These are phyloP conservation scores for Brachionichthys hirsutus DNA, from an alignment of 2,113 vertebrate genomes.

Conservation along the genomic window DNA sequence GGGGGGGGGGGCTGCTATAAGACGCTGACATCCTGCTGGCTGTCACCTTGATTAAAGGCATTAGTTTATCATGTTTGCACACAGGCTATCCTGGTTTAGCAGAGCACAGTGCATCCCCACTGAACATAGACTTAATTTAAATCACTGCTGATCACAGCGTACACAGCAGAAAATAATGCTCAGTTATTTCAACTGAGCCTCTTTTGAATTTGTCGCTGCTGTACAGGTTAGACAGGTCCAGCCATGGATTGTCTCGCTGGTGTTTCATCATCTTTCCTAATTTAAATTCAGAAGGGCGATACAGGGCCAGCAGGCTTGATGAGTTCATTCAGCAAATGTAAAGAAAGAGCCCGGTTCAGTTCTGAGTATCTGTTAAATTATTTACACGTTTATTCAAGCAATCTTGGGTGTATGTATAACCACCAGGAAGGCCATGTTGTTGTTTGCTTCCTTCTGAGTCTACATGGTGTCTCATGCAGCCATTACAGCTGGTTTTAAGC, in stretches of 20 bases:
- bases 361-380: too few species aligned
- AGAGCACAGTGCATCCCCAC: slow-evolving; percentile 4
- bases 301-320: not conserved
- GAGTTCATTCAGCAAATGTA: slow-evolving; percentile 2
- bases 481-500: too few species aligned
- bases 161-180: slow-evolving; percentile 5
- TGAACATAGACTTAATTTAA: slow-evolving; percentile 4
- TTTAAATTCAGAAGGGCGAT: not conserved
- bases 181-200: slow-evolving; percentile 4
- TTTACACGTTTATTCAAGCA: too few species aligned
- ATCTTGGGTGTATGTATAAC: too few species aligned
- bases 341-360: not conserved
- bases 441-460: too few species aligned
- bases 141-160: slow-evolving; percentile 15
- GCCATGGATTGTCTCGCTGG: not conserved
- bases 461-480: too few species aligned
- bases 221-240: not conserved
- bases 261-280: slow-evolving; percentile 1
- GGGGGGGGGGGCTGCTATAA: not conserved
- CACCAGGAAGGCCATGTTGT: too few species aligned
- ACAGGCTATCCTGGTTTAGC: slow-evolving; percentile 19
- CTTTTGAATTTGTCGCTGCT: too few species aligned
- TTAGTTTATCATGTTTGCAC: slow-evolving; percentile 35
- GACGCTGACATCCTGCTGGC: slow-evolving; percentile 34
- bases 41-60: slow-evolving; percentile 37